Conservation (phyloP, 1,140 invertebrate genomes). For the Coenobita brevimanus region DNA sequence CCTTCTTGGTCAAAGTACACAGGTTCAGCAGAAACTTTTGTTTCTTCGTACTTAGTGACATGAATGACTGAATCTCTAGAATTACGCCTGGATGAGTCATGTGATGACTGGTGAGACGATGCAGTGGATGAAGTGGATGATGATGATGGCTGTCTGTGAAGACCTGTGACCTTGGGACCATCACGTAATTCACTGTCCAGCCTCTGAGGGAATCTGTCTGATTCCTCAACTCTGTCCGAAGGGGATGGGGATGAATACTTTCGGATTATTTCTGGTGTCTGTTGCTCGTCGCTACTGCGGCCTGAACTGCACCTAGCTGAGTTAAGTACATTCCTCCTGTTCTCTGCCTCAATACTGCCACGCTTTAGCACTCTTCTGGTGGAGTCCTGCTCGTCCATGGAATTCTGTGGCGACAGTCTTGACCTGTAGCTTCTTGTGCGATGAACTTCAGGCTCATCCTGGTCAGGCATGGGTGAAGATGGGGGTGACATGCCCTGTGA, state of each 20-base stretch:
- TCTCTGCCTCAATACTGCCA: constrained; percentile 85
- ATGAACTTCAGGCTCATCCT: constrained; percentile 74
- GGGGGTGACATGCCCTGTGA: constrained; percentile 81
- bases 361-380: constrained; percentile 80
- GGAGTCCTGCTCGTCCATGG: constrained; percentile 75
- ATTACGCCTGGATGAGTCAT: constrained; percentile 61
- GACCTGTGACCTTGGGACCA: constrained; percentile 66
- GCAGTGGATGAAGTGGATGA: constrained; percentile 62
- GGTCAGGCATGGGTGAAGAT: constrained; percentile 75
- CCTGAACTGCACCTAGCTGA: constrained; percentile 87
- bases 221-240: constrained; percentile 76
- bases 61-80: constrained; percentile 65
- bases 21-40: constrained; percentile 60
- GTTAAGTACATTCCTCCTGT: constrained; percentile 89
- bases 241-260: constrained; percentile 81
- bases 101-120: constrained; percentile 55
- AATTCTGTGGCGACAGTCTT: constrained; percentile 70
- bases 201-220: constrained; percentile 73
- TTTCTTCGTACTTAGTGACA: constrained; percentile 49
- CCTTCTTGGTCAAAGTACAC: constrained; percentile 67
- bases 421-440: constrained; percentile 73
- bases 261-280: constrained; percentile 77
- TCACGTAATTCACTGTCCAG: constrained; percentile 70
- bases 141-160: constrained; percentile 68
- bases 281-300: constrained; percentile 73